Percentiles rank a stretch among this genome's conserved stretches.
phyloP scores from a whole-genome alignment of 2,113 vertebrate genomes.

The Cranoglanis bouderius region DNA sequence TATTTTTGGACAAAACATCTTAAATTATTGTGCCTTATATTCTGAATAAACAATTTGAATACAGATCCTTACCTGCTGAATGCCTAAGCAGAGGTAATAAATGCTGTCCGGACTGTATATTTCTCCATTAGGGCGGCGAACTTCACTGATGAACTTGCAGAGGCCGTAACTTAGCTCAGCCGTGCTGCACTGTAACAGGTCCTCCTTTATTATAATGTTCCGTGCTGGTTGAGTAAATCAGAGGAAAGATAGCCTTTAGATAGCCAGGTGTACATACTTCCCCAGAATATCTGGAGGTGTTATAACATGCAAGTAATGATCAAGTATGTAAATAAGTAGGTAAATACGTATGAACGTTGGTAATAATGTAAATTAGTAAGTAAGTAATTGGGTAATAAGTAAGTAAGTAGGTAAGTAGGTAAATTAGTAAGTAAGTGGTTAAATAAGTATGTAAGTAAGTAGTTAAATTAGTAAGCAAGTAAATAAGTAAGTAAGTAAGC shows the following conservation, averaged over 20 bases:
- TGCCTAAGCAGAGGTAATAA: conserved; percentile 97
- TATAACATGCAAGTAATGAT: not conserved
- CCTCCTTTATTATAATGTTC: conserved; percentile 87
- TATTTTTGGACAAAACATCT: not conserved
- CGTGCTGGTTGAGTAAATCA: conserved; percentile 72
- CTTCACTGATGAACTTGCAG: conserved; percentile 90
- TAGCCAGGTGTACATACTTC: not conserved
- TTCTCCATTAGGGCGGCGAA: conserved; percentile 88
- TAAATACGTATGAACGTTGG: too few species aligned
- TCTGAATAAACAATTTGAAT: not conserved
- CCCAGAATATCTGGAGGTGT: not conserved
- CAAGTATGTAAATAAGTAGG: not conserved
- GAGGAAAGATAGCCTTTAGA: not conserved
- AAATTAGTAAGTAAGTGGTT: not conserved
- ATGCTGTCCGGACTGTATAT: conserved; percentile 91
- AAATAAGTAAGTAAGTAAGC: too few species aligned
- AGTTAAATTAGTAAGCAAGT: not conserved
- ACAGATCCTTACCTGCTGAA: conserved; percentile 84
- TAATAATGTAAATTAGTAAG: too few species aligned
- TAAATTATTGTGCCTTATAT: not conserved
- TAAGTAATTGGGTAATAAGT: too few species aligned
- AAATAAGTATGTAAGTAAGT: not conserved
- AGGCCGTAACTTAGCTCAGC: conserved; percentile 93
- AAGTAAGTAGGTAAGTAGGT: not conserved
- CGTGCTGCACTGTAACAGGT: conserved; percentile 88